Conservation (phyloP, 1,140 invertebrate species). For the Telenomus remus region DNA sequence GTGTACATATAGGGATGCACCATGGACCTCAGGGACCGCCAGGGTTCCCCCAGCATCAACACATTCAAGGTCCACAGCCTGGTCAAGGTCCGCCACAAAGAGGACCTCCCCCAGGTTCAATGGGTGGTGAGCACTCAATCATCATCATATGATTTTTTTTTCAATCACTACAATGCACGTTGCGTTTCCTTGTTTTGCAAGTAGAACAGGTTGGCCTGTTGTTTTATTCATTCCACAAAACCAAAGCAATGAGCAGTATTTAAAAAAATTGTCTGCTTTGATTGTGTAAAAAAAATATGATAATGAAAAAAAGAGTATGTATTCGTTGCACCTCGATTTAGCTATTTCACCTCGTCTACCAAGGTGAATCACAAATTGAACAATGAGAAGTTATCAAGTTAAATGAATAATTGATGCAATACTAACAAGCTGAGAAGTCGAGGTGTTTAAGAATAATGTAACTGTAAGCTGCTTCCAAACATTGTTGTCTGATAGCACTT, state of each 20-base stretch:
- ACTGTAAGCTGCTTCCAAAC: too few relatives aligned
- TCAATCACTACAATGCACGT: conserved; percentile 35
- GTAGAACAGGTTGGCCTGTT: neutral
- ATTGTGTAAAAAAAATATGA: too few relatives aligned
- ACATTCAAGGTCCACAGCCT: conserved; percentile 82
- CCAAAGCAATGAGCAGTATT: neutral
- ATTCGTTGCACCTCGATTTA: conserved; percentile 31
- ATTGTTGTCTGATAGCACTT: too few relatives aligned
- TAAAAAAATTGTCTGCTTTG: too few relatives aligned
- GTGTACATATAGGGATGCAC: conserved; percentile 71
- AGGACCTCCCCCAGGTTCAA: conserved; percentile 80
- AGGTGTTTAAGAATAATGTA: conserved; percentile 24
- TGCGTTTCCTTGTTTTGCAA: conserved; percentile 15
- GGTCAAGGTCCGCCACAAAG: conserved; percentile 81
- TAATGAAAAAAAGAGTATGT: neutral
- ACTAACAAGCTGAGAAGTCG: conserved; percentile 35
- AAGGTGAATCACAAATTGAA: neutral
- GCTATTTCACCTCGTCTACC: neutral
- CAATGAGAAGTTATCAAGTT: too few relatives aligned
- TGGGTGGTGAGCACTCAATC: conserved; percentile 70
- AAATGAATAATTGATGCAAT: too few relatives aligned
- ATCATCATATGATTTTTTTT: conserved; percentile 27
- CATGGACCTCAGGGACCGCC: conserved; percentile 74
- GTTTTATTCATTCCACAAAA: neutral
- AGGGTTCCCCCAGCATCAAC: conserved; percentile 79